These are phyloP conservation scores for Hydrolagus affinis DNA, from an alignment of 2,113 vertebrate genomes.

Conservation along the genomic window DNA sequence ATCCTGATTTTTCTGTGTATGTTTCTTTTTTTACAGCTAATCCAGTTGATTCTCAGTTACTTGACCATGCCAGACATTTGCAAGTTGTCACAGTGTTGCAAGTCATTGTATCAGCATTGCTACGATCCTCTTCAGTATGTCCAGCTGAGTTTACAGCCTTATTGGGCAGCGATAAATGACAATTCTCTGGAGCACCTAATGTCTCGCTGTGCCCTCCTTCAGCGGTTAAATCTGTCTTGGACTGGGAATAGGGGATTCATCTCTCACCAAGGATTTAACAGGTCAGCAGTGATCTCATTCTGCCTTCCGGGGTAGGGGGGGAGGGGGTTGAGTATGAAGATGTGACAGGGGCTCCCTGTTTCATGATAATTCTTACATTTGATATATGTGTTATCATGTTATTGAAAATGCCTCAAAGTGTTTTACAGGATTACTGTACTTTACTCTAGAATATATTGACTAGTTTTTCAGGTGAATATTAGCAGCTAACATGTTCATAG, in stretches of 20 bases:
- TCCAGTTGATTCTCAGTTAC: slow-evolving; percentile 94
- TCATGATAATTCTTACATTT: too few relatives aligned
- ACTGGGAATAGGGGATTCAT: slow-evolving; percentile 87
- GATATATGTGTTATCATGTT: too few relatives aligned
- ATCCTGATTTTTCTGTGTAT: background rate
- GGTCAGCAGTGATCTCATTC: slow-evolving; percentile 56
- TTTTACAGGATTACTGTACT: too few relatives aligned
- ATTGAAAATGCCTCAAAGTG: too few relatives aligned
- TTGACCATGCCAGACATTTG: slow-evolving; percentile 89
- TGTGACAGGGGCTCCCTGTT: too few relatives aligned
- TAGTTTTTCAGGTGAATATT: too few relatives aligned
- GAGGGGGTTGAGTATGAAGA: too few relatives aligned
- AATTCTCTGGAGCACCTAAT: slow-evolving; percentile 80
- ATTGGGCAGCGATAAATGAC: slow-evolving; percentile 85
- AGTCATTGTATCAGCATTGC: slow-evolving; percentile 89
- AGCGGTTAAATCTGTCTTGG: slow-evolving; percentile 96
- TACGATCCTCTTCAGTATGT: slow-evolving; percentile 91
- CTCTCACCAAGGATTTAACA: slow-evolving; percentile 83
- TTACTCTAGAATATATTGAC: too few relatives aligned
- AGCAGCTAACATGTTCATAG: too few relatives aligned
- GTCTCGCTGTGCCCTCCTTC: slow-evolving; percentile 81
- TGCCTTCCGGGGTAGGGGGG: too few relatives aligned
- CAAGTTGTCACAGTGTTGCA: slow-evolving; percentile 90
- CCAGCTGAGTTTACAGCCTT: slow-evolving; percentile 93
- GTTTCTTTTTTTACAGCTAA: slow-evolving; percentile 65